Base-by-base conservation (phyloP, 2,113 vertebrate species). In the Nipponia nippon region DNA sequence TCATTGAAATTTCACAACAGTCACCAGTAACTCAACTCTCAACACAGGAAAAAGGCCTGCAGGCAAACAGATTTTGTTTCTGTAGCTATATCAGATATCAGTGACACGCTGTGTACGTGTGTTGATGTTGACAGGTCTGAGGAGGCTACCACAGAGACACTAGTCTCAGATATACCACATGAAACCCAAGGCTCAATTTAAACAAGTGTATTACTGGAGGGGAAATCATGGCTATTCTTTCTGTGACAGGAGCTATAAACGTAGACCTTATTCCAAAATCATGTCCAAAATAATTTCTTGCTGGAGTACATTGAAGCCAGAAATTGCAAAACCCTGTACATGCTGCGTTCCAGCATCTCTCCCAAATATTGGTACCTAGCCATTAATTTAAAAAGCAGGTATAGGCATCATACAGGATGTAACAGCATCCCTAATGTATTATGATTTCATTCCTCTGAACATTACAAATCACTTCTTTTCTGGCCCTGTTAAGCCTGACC, bases 31-130 rank as follows among this genome's bases (percentile, higher is more conserved):
- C 20, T 75, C 27, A 22, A 6, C 29, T 47, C 53, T 42, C 52
- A 63, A 9, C 16, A 36, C 20, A 59, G 44, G 7, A 72, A 7
- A 17, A 52, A 73, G 53, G 25, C 50, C 55, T 78, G 55, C 53
- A 61, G 85, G 10, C 55, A 78, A 81, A 58, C 25, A 82, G 91
- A 1, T 36, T 26, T 27, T 52, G 50, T 34, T 55, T 17, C 40
- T 44, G 55, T 13, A 11, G 55, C 73, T 61, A 0, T 44, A 10
- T 18, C 63, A 87, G 44, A 4, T 16, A 7, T 9, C 87, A 63
- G 44, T 15, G 58, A 27, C 9, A n/a, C 58, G 1, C 38, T 8
- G 10, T 9, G 18, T 36, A 5, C 12, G 2, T 1, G 34, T 4
- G 46, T 42, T 42, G 73, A 5, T 56, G 38, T 66, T 84, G n/a